These are phyloP conservation scores for Phalloptychus januarius DNA, from an alignment of 2,797 vertebrate genomes.

Conservation along the genomic window DNA sequence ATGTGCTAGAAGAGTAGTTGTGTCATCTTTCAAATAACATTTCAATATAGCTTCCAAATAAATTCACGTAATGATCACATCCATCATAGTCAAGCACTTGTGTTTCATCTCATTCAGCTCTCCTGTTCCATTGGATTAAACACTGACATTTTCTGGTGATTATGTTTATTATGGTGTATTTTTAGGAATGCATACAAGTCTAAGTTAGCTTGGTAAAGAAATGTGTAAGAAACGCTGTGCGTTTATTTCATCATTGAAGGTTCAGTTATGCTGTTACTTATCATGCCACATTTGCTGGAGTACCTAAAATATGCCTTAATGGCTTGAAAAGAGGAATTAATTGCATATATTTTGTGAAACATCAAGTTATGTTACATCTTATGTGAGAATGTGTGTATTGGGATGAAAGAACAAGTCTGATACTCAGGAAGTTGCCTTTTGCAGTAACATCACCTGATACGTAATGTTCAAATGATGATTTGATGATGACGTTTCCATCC, in stretches of 20 bases:
- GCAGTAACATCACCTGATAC: neutral
- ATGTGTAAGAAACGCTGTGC: too few species aligned
- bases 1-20: neutral
- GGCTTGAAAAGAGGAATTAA: too few species aligned
- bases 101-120: neutral
- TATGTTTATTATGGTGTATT: neutral
- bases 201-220: too few species aligned
- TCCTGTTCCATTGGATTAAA: neutral
- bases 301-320: too few species aligned
- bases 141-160: neutral
- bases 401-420: neutral
- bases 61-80: conserved; percentile 2
- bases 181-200: neutral
- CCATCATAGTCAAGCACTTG: neutral
- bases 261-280: too few species aligned
- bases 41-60: neutral
- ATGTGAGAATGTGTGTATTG: neutral
- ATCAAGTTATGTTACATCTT: neutral
- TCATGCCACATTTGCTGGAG: too few species aligned
- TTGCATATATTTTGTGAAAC: neutral
- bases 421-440: neutral
- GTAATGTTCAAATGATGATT: neutral
- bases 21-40: neutral
- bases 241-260: too few species aligned
- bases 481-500: neutral